Percentiles rank a stretch among this genome's conserved stretches.
Evolutionary conservation across 2,888 invertebrate genomes (phyloP).

Genomic region (Pelosia muscerda): DNA sequence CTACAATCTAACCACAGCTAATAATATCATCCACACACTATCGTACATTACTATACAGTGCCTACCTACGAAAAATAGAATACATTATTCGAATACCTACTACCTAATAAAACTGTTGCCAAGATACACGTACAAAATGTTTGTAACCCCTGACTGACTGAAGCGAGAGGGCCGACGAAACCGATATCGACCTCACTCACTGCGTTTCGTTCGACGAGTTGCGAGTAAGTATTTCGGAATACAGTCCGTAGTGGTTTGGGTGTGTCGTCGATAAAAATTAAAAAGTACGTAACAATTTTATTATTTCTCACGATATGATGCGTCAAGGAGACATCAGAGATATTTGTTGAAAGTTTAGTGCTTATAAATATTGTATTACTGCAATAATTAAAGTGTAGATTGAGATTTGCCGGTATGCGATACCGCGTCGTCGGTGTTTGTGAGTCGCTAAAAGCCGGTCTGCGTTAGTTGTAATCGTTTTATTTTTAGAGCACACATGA

Average conservation of each 20-base stretch:
- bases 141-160: constrained; percentile 65
- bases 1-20: too few species aligned
- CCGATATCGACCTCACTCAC: constrained; percentile 71
- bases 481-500: constrained; percentile 73
- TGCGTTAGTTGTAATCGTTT: constrained; percentile 58
- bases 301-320: constrained; percentile 25
- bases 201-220: constrained; percentile 60
- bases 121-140: constrained; percentile 56
- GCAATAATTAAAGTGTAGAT: constrained; percentile 33
- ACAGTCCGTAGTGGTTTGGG: constrained; percentile 72
- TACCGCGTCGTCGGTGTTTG: constrained; percentile 54
- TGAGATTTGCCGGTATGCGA: constrained; percentile 51
- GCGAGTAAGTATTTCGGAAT: constrained; percentile 74
- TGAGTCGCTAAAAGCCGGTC: constrained; percentile 67
- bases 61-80: too few species aligned
- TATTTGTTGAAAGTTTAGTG: constrained; percentile 31
- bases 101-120: background rate
- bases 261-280: constrained; percentile 73
- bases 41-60: too few species aligned
- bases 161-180: constrained; percentile 79
- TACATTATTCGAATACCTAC: too few species aligned
- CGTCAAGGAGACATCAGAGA: constrained; percentile 22
- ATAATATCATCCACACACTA: too few species aligned
- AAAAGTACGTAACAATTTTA: constrained; percentile 74
- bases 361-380: constrained; percentile 21